Evolutionary conservation across 2,797 vertebrate species (phyloP).

Genomic region (Parambassis ranga): DNA sequence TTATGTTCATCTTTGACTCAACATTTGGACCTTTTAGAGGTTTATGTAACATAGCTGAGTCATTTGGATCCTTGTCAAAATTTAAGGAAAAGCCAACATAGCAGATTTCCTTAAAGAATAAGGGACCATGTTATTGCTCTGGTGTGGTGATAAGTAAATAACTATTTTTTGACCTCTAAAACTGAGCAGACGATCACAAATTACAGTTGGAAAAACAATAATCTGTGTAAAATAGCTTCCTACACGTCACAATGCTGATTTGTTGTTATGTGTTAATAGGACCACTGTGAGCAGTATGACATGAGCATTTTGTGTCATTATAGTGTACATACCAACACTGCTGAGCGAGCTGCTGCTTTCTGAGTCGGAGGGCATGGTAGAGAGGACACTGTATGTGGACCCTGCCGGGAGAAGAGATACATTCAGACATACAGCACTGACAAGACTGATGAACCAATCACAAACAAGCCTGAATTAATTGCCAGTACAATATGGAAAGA

Average conservation of each 20-base stretch:
- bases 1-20: slow-evolving; percentile 71
- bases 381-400: slow-evolving; percentile 97
- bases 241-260: not conserved
- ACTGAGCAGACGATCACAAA: not conserved
- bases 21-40: slow-evolving; percentile 57
- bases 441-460: slow-evolving; percentile 27
- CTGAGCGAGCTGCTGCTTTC: slow-evolving; percentile 99
- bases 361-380: slow-evolving; percentile 98
- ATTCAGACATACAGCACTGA: slow-evolving; percentile 20
- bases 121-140: slow-evolving; percentile 10
- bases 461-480: slow-evolving; percentile 16
- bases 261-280: not conserved
- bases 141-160: too few relatives aligned
- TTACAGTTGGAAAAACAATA: too few relatives aligned
- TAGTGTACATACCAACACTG: slow-evolving; percentile 95
- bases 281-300: not conserved
- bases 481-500: not conserved
- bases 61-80: slow-evolving; percentile 72
- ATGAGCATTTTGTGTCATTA: not conserved
- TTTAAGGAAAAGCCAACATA: slow-evolving; percentile 43
- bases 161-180: slow-evolving; percentile 4
- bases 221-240: not conserved
- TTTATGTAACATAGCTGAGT: slow-evolving; percentile 78
- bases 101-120: slow-evolving; percentile 43
- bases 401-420: slow-evolving; percentile 74